A percentile compares a stretch with the other conserved stretches of the same genome.
phyloP scores from a whole-genome alignment of 2,113 vertebrate genomes.

The Empidonax alnorum region DNA sequence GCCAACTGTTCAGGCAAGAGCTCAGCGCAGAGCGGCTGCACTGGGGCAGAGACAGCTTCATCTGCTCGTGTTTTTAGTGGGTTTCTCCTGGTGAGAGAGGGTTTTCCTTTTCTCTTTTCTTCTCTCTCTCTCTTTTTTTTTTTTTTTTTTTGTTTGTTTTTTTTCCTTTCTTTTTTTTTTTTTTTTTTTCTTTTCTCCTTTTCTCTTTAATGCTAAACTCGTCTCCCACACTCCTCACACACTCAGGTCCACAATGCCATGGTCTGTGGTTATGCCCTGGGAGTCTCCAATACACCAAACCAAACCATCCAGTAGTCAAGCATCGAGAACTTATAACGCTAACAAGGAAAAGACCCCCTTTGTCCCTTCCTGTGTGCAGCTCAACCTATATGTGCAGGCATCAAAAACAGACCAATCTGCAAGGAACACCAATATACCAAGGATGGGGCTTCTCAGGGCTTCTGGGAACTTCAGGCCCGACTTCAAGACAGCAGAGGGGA shows the following conservation, averaged over 20 bases:
- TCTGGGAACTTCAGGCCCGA: conserved; percentile 17
- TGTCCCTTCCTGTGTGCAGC: not conserved
- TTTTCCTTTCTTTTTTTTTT: not conserved
- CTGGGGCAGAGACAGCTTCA: not conserved
- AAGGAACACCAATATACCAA: conserved; percentile 30
- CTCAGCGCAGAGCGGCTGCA: not conserved
- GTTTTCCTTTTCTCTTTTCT: not conserved
- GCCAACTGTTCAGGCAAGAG: not conserved
- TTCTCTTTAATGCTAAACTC: not conserved
- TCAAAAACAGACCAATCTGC: conserved; percentile 30
- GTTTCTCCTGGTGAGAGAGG: not conserved
- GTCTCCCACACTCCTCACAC: not conserved
- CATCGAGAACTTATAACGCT: not conserved
- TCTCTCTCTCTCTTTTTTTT: not conserved
- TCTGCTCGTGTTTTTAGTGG: not conserved
- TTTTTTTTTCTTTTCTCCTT: not conserved
- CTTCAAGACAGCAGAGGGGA: not conserved
- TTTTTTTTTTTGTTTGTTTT: not conserved
- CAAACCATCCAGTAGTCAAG: conserved; percentile 47
- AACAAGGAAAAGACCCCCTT: not conserved
- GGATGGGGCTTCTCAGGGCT: conserved; percentile 37
- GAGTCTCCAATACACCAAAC: not conserved
- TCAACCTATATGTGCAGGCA: conserved; percentile 12
- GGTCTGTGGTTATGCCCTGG: conserved; percentile 1
- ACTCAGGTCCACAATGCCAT: not conserved